phyloP scores from a whole-genome alignment of 2,113 vertebrate genomes.

The Penelope pileata region DNA sequence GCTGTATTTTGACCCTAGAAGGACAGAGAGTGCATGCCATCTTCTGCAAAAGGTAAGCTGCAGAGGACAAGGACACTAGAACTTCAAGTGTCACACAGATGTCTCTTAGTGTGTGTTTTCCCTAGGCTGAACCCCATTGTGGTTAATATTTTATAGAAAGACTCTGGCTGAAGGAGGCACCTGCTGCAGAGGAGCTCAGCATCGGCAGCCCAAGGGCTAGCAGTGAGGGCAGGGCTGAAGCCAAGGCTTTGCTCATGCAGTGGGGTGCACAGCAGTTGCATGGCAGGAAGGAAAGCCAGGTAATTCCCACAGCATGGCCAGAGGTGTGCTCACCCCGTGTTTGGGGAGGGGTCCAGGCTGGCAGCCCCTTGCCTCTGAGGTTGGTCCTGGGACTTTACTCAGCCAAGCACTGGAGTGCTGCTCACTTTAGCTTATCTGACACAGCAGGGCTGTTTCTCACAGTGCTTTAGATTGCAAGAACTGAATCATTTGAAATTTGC shows the following conservation, averaged over 20 bases:
- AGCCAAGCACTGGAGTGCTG: neutral
- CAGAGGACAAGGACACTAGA: neutral
- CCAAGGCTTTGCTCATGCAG: fast-evolving
- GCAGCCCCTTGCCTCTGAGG: neutral
- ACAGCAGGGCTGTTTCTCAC: neutral
- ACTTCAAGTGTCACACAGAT: neutral
- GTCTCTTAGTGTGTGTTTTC: neutral
- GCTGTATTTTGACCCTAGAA: neutral
- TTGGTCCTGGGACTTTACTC: neutral
- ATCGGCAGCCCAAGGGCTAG: neutral
- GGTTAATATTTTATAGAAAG: neutral
- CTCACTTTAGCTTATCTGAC: neutral
- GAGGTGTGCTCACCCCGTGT: neutral
- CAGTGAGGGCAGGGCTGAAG: neutral
- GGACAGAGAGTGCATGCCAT: neutral
- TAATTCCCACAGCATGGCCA: neutral
- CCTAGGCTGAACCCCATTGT: neutral
- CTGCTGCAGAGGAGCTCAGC: neutral
- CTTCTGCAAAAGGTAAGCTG: neutral
- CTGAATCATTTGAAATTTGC: neutral
- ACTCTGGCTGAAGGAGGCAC: neutral
- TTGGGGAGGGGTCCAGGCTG: neutral
- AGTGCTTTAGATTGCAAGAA: neutral
- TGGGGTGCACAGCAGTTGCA: neutral
- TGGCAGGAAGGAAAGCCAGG: neutral